Evolutionary conservation across 2,888 invertebrate genomes (phyloP).

Genomic region (Tenthredo scrophulariae): DNA sequence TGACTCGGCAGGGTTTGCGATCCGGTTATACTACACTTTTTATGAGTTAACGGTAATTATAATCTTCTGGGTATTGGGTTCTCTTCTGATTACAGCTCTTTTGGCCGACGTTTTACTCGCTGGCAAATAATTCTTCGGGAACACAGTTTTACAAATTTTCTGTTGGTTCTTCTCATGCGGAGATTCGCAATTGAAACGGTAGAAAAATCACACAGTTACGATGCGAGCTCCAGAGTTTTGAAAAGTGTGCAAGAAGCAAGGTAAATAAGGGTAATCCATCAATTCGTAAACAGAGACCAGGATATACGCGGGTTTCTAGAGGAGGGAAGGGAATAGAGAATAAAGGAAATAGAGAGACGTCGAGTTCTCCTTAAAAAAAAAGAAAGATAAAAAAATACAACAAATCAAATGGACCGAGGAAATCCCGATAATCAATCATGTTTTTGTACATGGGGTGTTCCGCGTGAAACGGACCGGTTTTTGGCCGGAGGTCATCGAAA

Average conservation of each 20-base stretch:
- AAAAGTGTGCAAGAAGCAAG: background rate
- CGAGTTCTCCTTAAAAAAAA: background rate
- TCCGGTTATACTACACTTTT: background rate
- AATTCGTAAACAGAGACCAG: conserved; percentile 34
- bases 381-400: background rate
- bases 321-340: background rate
- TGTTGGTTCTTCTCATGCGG: background rate
- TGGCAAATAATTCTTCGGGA: background rate
- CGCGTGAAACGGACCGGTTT: too few species aligned
- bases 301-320: background rate
- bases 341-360: background rate
- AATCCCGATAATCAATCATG: conserved; percentile 26
- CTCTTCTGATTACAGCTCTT: conserved; percentile 9
- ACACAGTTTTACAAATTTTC: background rate
- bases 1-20: conserved; percentile 10
- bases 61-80: conserved; percentile 1
- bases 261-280: conserved; percentile 39
- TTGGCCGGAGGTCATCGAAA: too few species aligned
- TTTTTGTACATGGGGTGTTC: background rate
- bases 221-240: background rate
- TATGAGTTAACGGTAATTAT: background rate
- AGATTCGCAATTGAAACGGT: background rate
- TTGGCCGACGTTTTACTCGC: conserved; percentile 12
- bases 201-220: background rate
- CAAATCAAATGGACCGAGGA: background rate